phyloP scores from a whole-genome alignment of 2,113 vertebrate genomes.

The Conger conger region DNA sequence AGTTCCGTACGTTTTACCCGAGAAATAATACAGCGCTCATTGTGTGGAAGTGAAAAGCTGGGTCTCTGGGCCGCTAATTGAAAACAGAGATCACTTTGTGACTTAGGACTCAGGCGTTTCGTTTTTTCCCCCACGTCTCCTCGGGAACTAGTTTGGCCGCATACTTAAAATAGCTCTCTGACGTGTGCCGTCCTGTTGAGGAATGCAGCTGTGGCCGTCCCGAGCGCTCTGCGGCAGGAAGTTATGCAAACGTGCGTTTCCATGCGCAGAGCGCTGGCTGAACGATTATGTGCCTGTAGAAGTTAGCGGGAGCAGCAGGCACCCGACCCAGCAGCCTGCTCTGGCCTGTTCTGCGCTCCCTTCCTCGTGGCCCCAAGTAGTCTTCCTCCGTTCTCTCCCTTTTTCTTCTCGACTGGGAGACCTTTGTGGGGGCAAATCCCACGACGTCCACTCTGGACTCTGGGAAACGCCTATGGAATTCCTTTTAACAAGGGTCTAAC shows the following conservation, averaged over 20 bases:
- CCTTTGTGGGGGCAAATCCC: neutral
- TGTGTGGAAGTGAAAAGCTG: slow-evolving; percentile 33
- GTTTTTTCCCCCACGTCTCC: slow-evolving; percentile 56
- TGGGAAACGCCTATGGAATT: neutral
- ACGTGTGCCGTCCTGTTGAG: slow-evolving; percentile 78
- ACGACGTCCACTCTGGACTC: neutral
- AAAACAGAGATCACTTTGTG: slow-evolving; percentile 53
- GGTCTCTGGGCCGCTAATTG: slow-evolving; percentile 43
- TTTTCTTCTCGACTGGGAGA: neutral
- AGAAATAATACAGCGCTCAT: slow-evolving; percentile 25
- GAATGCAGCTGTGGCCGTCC: slow-evolving; percentile 76
- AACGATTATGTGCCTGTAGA: slow-evolving; percentile 23
- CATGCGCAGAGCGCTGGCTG: slow-evolving; percentile 58
- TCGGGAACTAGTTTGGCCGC: slow-evolving; percentile 75
- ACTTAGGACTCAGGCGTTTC: slow-evolving; percentile 49
- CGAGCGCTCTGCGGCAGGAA: slow-evolving; percentile 70
- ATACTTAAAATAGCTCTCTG: slow-evolving; percentile 83
- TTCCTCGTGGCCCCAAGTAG: neutral
- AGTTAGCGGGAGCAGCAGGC: neutral
- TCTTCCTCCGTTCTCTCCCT: neutral
- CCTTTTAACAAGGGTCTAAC: neutral
- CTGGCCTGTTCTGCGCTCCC: slow-evolving; percentile 15
- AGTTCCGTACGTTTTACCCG: neutral
- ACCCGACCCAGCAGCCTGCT: slow-evolving; percentile 27
- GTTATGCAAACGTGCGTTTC: slow-evolving; percentile 69